Base-by-base conservation (phyloP, 2,113 vertebrate genomes). In the Chrysochloris asiatica region DNA sequence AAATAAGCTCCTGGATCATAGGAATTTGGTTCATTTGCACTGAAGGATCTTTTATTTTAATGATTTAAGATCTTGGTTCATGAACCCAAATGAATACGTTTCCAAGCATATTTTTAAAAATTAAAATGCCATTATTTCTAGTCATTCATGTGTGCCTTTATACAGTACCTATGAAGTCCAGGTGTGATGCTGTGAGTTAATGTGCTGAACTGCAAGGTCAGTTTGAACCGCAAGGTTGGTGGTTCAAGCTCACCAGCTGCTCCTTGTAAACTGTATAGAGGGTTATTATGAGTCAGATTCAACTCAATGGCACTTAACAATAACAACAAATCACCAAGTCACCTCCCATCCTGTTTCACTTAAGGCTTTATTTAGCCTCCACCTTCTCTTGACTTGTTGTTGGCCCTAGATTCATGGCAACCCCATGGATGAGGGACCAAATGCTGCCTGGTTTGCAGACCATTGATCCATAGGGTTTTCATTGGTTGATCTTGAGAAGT, bases 1-100 rank as follows among this genome's bases (percentile, higher is more conserved):
- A 80, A 91, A 84, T 33, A 88, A 80, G 41, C 45, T 86, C n/a
- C 30, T 72, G 10, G 78, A 72, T 19, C 41, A 84, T 38, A 92
- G 83, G 86, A 90, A 79, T 76, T 79, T 38, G 22, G 59, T 88
- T 92, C 71, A 85, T 91, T 93, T 88, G 38, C 28, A 59, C 76
- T 63, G 79, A 75, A 90, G 36, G 48, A 75, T 88, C 45, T 82
- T 93, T 82, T 4, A 1, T 67, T 78, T 88, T 82, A 86, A 79
- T 54, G 43, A 93, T 90, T 87, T 61, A 91, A 88, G 56, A 88
- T 91, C 30, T 63, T 79, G 85, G 52, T 92, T 95, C 69, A 59
- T 71, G 41, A 86, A 43, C 56, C 83, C 69, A 82, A 83, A 85
- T 86, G 65, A 88, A 26, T 76, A 83, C 79, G 2, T 83, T 79